phyloP scores from a whole-genome alignment of 2,797 vertebrate genomes.

The Sternarchorhynchus goeldii region DNA sequence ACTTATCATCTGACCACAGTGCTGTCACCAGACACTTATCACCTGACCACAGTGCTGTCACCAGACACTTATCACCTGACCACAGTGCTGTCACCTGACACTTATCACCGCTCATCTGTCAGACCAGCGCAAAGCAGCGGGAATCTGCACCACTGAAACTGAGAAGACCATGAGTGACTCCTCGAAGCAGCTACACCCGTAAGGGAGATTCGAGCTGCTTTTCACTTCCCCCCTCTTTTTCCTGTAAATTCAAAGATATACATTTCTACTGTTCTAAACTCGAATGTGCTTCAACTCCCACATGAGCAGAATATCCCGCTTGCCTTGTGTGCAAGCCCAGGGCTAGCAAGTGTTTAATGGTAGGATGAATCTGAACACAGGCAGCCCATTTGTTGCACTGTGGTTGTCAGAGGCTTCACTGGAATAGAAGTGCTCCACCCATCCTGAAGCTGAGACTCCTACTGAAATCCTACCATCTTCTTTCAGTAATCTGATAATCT shows the following conservation, averaged over 20 bases:
- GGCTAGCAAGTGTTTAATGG: slow-evolving; percentile 37
- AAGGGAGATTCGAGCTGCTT: no score
- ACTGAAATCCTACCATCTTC: slow-evolving; percentile 7
- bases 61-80: slow-evolving; percentile 29
- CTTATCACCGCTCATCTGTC: slow-evolving; percentile 27
- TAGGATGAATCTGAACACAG: slow-evolving; percentile 33
- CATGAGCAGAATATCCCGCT: neutral
- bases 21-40: slow-evolving; percentile 24
- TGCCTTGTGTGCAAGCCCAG: slow-evolving; percentile 18
- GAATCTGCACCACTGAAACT: neutral
- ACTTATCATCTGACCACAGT: slow-evolving; percentile 1
- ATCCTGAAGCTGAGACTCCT: slow-evolving; percentile 5
- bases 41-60: no score
- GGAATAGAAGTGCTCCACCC: slow-evolving; percentile 39
- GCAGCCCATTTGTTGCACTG: slow-evolving; percentile 37
- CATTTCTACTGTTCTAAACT: neutral
- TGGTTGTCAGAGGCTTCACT: slow-evolving; percentile 16
- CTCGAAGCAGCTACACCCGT: no score
- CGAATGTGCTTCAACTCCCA: neutral
- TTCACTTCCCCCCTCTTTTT: no score
- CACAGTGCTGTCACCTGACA: no score
- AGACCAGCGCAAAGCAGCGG: neutral
- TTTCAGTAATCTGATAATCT: neutral
- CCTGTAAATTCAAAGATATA: neutral
- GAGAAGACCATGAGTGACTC: neutral